Percentiles rank a stretch among this genome's conserved stretches.
Conservation (phyloP, 2,888 invertebrate genomes). For the Agriopis leucophaearia region DNA sequence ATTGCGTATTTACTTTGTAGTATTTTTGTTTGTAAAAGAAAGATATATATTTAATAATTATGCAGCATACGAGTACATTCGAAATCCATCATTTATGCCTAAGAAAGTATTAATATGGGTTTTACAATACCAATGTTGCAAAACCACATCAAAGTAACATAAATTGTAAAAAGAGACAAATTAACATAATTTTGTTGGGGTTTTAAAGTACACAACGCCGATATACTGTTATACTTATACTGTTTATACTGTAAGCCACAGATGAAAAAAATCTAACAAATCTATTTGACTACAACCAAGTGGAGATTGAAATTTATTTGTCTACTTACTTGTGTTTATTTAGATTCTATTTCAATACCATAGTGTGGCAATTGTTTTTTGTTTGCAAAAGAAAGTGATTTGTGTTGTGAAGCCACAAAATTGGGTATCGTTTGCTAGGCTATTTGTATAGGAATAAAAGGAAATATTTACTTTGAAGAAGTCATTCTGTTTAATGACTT, state of each 20-base stretch:
- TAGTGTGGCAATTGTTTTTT: constrained; percentile 31
- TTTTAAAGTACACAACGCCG: too few species aligned
- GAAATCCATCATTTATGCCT: too few species aligned
- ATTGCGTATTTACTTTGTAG: too few species aligned
- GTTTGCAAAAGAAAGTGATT: constrained; percentile 26
- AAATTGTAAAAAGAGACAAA: too few species aligned
- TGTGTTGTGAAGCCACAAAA: constrained; percentile 23
- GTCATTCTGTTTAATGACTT: constrained; percentile 2
- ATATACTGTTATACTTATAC: too few species aligned
- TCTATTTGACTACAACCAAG: constrained; percentile 26
- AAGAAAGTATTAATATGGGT: too few species aligned
- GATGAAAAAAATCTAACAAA: constrained; percentile 23
- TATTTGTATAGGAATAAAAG: constrained; percentile 13
- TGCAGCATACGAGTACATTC: too few species aligned
- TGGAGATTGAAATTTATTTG: constrained; percentile 34
- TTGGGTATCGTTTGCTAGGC: constrained; percentile 2
- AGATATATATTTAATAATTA: too few species aligned
- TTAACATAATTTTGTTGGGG: neutral
- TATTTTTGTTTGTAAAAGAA: too few species aligned
- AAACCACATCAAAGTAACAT: too few species aligned
- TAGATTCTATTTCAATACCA: constrained; percentile 33
- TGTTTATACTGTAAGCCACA: constrained; percentile 5
- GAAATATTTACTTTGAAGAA: constrained; percentile 16
- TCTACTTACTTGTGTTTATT: constrained; percentile 33
- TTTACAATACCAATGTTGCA: too few species aligned